Evolutionary conservation across 1,140 invertebrate species (phyloP).

Genomic region (Conus betulinus): DNA sequence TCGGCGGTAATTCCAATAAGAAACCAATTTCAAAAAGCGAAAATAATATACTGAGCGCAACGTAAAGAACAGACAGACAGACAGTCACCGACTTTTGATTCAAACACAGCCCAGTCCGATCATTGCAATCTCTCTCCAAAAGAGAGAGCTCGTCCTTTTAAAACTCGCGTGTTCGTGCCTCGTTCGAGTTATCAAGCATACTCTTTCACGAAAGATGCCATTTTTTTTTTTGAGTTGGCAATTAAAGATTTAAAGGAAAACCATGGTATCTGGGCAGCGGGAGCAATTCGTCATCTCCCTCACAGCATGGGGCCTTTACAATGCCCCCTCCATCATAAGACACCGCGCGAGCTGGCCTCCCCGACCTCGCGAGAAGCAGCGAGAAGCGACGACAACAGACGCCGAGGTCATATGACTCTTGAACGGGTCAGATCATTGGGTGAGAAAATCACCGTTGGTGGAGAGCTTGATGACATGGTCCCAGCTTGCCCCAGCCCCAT

Average conservation of each 20-base stretch:
- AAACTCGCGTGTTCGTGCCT: too few relatives aligned
- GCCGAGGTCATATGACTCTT: slow-evolving; percentile 25
- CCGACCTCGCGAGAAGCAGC: neutral
- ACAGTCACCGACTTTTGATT: too few relatives aligned
- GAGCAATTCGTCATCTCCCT: neutral
- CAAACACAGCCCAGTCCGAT: too few relatives aligned
- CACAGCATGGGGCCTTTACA: neutral
- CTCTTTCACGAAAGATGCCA: neutral
- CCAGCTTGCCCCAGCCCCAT: slow-evolving; percentile 14
- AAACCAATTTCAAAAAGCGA: too few relatives aligned
- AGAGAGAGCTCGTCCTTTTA: too few relatives aligned
- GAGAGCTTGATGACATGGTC: slow-evolving; percentile 25
- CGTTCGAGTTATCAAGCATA: too few relatives aligned
- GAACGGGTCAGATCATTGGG: slow-evolving; percentile 17
- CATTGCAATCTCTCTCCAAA: too few relatives aligned
- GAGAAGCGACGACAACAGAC: slow-evolving; percentile 23
- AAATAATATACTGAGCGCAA: too few relatives aligned
- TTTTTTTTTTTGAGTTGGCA: slow-evolving; percentile 3
- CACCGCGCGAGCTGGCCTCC: neutral
- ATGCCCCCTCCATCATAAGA: neutral
- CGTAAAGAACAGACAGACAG: too few relatives aligned
- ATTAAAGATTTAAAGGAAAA: neutral
- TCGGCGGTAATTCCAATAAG: too few relatives aligned
- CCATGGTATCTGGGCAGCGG: neutral
- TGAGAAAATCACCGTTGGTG: neutral